Evolutionary conservation across 1,140 invertebrate species (phyloP), one percentile per base, ranked within the genome.

Genomic region (Papilio xuthus): DNA sequence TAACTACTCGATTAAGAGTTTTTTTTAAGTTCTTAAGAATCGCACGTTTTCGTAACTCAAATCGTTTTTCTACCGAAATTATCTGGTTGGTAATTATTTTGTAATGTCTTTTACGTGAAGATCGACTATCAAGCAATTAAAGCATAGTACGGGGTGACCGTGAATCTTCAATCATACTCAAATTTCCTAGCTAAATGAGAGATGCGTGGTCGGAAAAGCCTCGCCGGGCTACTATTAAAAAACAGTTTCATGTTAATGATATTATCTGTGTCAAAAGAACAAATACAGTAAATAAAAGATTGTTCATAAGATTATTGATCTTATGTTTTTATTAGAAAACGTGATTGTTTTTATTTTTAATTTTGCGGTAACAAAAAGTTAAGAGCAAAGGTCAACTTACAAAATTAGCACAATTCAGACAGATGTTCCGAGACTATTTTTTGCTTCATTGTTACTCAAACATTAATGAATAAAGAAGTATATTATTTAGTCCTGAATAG

Each of bases 121-220:
- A 85, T 84, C 80, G 83, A 75, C 81, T 83, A 87, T 89, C 80
- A 86, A 86, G 80, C 84, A 87, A 89, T 90, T 89, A 89, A 83
- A 82, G 81, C 83, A 82, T 81, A 72, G 81, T 88, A 81, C 83
- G 81, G 76, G 79, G 63, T 81, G 87, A 84, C 89, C 90, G 72
- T 91, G 90, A 90, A 88, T 85, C 82, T 81, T 85, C 83, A 84
- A 86, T 86, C 85, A 84, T 81, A 84, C 79, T 79, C 79, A 82
- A 47, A 72, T 70, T 78, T 70, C 28, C 15, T 53, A 42, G 56
- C 63, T 80, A 74, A 73, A 73, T 56, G 37, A 20, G 71, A 63
- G 26, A 80, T 63, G 73, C 80, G 80, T 84, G 81, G 80, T 78
- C 77, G 56, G 79, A 81, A 82, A 82, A 84, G 72, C 84, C 79